Evolutionary conservation across 2,113 vertebrate genomes (phyloP).

Genomic region (Vidua macroura): DNA sequence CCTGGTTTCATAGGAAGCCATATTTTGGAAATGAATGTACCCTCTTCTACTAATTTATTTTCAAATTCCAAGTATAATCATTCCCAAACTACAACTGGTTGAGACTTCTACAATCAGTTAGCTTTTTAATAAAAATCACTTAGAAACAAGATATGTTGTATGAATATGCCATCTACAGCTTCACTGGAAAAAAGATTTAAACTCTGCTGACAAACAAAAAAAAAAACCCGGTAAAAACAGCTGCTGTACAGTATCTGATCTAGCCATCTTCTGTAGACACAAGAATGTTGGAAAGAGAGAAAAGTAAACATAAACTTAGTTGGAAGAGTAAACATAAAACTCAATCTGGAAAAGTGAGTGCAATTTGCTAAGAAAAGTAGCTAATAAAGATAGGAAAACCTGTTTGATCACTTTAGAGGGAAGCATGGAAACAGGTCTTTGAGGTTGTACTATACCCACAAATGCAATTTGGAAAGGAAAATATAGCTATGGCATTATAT

Average conservation of each 20-base stretch:
- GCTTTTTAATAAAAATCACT: neutral
- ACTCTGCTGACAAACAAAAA: neutral
- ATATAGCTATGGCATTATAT: neutral
- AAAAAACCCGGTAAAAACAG: neutral
- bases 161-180: neutral
- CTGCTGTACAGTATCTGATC: neutral
- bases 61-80: neutral
- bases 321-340: neutral
- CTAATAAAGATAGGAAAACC: neutral
- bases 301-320: neutral
- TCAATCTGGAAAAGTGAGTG: neutral
- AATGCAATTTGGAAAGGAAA: neutral
- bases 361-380: neutral
- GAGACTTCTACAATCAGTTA: neutral
- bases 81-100: neutral
- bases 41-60: neutral
- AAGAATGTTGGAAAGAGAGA: neutral
- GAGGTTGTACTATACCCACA: neutral
- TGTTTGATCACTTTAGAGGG: neutral
- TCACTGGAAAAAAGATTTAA: neutral
- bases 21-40: neutral
- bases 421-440: neutral
- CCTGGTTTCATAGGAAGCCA: neutral
- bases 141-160: neutral
- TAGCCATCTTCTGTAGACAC: neutral